A percentile compares a stretch with the other conserved stretches of the same genome.
Evolutionary conservation across 2,888 invertebrate species (phyloP).

Genomic region (Boloria selene): DNA sequence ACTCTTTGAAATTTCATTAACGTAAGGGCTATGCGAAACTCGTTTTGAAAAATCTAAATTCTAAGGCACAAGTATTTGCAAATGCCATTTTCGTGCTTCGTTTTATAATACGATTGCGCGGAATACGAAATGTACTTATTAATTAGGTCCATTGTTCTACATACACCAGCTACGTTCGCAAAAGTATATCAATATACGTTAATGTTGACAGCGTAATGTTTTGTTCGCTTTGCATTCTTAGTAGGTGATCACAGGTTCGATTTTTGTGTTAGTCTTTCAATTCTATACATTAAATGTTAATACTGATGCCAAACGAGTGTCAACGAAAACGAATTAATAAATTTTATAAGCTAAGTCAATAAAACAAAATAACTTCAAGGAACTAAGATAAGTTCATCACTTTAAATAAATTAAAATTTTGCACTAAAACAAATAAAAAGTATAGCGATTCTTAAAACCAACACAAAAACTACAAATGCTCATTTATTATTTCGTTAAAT

Average conservation of each 20-base stretch:
- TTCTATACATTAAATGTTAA: too few relatives aligned
- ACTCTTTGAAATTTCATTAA: conserved; percentile 34
- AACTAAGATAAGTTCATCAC: too few relatives aligned
- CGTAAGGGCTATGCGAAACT: conserved; percentile 36
- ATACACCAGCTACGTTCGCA: neutral
- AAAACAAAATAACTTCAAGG: too few relatives aligned
- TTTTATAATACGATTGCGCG: conserved; percentile 28
- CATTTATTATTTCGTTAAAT: conserved; percentile 35
- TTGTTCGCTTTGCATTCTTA: neutral
- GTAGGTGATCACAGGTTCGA: too few relatives aligned
- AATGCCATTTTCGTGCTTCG: conserved; percentile 31
- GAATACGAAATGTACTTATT: conserved; percentile 29
- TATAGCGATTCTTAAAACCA: conserved; percentile 27
- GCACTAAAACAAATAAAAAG: conserved; percentile 16
- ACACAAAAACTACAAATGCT: conserved; percentile 30
- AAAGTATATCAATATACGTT: neutral
- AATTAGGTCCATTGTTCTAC: conserved; percentile 28
- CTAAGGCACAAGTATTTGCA: conserved; percentile 39
- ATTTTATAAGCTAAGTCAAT: too few relatives aligned
- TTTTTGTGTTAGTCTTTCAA: too few relatives aligned
- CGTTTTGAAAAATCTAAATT: conserved; percentile 41
- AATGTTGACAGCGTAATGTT: neutral
- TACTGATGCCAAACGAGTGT: too few relatives aligned
- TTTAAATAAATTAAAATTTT: neutral
- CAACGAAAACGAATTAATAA: too few relatives aligned